Base-by-base conservation (phyloP, 2,797 vertebrate genomes). In the Heliangelus exortis region DNA sequence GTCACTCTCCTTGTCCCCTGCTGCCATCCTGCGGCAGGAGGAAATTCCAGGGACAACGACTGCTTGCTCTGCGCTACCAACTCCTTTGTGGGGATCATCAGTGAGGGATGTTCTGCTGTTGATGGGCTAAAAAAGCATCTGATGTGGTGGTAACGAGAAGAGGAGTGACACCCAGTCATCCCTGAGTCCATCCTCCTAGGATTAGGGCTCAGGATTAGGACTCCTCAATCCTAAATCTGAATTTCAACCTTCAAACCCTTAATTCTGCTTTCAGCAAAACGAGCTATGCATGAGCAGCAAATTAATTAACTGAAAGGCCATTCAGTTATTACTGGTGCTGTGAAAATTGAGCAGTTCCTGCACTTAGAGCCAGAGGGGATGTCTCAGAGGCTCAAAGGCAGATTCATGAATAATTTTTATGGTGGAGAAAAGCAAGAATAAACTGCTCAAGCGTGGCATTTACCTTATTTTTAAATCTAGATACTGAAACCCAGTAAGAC, bases 1-100 rank as follows among this genome's bases (percentile, higher is more conserved):
- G 55, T 3, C 74, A 1, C 23, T 50, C 6, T 50, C 25, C 23
- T 28, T 87, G 61, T 90, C 76, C 67, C 80, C 82, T 95, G 74
- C 96, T 95, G 97, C 94, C 97, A 87, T 53, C 93, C 12, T 11
- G 87, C 15, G 96, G 83, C 86, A 62, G 20, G 6, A 66, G 4
- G 17, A 10, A 55, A 15, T 15, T 39, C 45, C 6, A 61, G 54
- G 43, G 12, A 84, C 34, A 36, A 8, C 8, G 7, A 39, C 68
- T 83, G 39, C 39, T 31, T 33, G 17, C 57, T 26, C 45, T 8
- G 7, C 3, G 1, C 33, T 43, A 3, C 11, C 6, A 15, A 9
- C 39, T 41, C 33, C 1, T 12, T 10, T 7, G 28, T 21, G 55
- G 55, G n/a, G 36, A 25, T 50, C 28, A 18, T 2, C 15, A 3